Base-by-base conservation (phyloP, 2,113 vertebrate genomes). In the Trogon melanurus region DNA sequence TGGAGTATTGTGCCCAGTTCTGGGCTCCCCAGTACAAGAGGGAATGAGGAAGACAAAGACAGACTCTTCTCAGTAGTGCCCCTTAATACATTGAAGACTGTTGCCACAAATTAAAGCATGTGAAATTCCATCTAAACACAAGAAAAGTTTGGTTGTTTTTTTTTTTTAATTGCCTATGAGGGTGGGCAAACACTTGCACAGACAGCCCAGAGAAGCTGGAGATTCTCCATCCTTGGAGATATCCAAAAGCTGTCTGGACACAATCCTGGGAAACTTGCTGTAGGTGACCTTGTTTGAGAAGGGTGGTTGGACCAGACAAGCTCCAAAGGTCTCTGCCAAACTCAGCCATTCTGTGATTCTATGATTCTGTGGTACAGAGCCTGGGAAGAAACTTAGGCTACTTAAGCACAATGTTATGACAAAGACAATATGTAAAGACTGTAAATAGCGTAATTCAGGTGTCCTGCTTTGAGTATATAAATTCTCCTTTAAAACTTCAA, bases 101-200 rank as follows among this genome's bases (percentile, higher is more conserved):
- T 5, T 65, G 19, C 2, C 25, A 87, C 7, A 12, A 84, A 64
- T 76, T 29, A 87, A 86, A 91, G 12, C 23, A 38, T 4, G 16
- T 19, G 18, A 60, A 64, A 64, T 58, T 75, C 12, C 16, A 34
- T 9, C 30, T 67, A n/a, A 62, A 67, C 9, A 48, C 10, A 20
- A 34, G 5, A 83, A 26, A 74, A 36, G 8, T 36, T 4, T 13
- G 36, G 36, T 11, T 38, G 53, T 23, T 4, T 41, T 6, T 10
- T 6, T 23, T 23, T 36, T 21, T 23, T 15, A 3, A 36, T 6
- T 2, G 1, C 3, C 14, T 30, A 9, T 50, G 11, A 17, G 4
- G 18, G 5, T 48, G 3, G 6, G 48, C 20, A 85, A 62, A 71
- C 8, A 30, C 9, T n/a, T 65, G 34, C 26, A 50, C 14, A 71